Evolutionary conservation across 2,113 vertebrate species (phyloP), one percentile per base, ranked within the genome.

Genomic region (Mungos mungo): DNA sequence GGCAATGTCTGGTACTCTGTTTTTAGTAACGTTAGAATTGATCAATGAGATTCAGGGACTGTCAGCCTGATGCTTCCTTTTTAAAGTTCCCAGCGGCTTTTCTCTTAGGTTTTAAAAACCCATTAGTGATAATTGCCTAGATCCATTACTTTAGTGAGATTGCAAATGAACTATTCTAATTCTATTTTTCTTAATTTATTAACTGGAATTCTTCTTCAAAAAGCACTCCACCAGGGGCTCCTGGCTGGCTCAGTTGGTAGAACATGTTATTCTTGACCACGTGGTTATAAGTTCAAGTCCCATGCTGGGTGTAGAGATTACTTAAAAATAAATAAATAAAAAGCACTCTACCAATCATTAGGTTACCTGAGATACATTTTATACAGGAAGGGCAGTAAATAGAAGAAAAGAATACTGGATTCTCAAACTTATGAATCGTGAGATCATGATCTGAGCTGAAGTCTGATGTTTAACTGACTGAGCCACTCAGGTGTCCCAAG

Each of bases 151-250:
- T 96, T 35, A 77, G 19, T 82, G 35, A n/a, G 54, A 23, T 72
- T 97, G 35, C 31, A 60, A 77, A 47, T 87, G 19, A 65, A 87
- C 13, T 86, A 38, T 90, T 88, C 33, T 72, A 71, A 63, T 97
- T 88, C 18, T 93, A 7, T 52, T 72, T 29, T 87, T 41, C 50
- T 92, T 83, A 14, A 33, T 85, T 72, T 72, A 50, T 86, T 79
- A 92, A 23, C 65, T 96, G 33, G 12, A 92, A 81, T 96, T 95
- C 45, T 90, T 88, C 76, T 90, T 88, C 76, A 60, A 69, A 88
- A 38, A 79, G 8, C 76, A 33, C 9, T 52, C 35, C 21, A 15
- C 50, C 33, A 68, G 57, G 57, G 21, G 21, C 18, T 8, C 57
- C 21, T 60, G 57, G 57, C 57, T 60, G 57, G 21, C 57, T 60